phyloP scores from a whole-genome alignment of 2,888 invertebrate genomes.

The Diarsia mendica region DNA sequence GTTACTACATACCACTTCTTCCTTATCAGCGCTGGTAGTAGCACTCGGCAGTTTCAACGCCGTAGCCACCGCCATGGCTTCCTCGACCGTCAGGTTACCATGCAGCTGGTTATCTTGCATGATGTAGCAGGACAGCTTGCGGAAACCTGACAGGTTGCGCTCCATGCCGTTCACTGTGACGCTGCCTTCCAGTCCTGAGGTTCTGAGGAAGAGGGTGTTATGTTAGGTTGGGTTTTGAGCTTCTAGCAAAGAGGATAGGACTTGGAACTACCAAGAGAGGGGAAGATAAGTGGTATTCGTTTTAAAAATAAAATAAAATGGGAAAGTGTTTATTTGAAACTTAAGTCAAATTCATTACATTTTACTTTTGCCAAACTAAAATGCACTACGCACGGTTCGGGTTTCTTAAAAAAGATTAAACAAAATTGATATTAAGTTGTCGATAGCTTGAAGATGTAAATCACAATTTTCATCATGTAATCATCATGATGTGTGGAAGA shows the following conservation, averaged over 20 bases:
- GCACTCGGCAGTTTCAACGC: slow-evolving; percentile 95
- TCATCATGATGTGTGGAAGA: background rate
- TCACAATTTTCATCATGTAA: no score
- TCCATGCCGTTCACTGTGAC: slow-evolving; percentile 96
- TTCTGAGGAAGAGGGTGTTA: slow-evolving; percentile 87
- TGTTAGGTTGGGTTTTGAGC: slow-evolving; percentile 7
- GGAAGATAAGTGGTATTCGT: background rate
- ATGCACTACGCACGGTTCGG: no score
- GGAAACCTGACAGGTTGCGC: slow-evolving; percentile 95
- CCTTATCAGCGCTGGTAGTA: slow-evolving; percentile 93
- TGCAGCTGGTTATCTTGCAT: slow-evolving; percentile 99
- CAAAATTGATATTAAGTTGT: background rate
- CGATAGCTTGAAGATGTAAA: background rate
- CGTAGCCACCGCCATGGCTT: slow-evolving; percentile 98
- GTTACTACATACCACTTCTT: slow-evolving; percentile 94
- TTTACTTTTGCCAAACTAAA: no score
- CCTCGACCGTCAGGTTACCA: slow-evolving; percentile 97
- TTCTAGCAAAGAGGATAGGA: background rate
- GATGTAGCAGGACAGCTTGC: slow-evolving; percentile 98
- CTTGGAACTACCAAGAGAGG: background rate
- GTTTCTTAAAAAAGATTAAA: background rate
- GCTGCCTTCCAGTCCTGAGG: slow-evolving; percentile 94
- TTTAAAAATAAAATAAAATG: no score
- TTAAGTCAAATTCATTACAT: no score
- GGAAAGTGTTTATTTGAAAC: no score